Evolutionary conservation across 2,113 vertebrate species (phyloP).

Genomic region (Pardalotus punctatus): DNA sequence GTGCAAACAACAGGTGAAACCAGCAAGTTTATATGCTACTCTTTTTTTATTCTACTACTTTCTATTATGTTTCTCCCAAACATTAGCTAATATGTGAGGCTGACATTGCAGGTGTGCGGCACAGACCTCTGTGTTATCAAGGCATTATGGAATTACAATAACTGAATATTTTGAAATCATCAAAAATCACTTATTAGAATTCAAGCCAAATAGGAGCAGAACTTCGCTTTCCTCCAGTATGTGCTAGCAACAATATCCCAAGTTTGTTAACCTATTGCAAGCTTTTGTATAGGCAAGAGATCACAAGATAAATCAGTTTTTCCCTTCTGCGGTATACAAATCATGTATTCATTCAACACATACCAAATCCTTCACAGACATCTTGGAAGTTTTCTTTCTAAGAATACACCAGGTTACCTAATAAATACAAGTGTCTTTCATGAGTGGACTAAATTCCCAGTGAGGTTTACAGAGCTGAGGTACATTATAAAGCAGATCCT

Average conservation of each 20-base stretch:
- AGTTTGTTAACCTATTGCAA: not conserved
- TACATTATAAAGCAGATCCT: not conserved
- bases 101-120: not conserved
- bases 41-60: not conserved
- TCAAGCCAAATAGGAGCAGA: not conserved
- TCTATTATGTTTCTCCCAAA: not conserved
- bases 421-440: not conserved
- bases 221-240: not conserved
- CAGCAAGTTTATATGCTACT: not conserved
- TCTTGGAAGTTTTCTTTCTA: not conserved
- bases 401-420: not conserved
- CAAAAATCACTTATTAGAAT: not conserved
- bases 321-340: not conserved
- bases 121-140: not conserved
- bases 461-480: not conserved
- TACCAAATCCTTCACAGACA: not conserved
- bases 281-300: not conserved
- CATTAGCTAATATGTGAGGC: fast-evolving
- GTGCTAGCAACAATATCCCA: not conserved
- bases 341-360: not conserved
- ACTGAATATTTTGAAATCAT: not conserved
- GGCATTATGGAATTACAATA: not conserved
- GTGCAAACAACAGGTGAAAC: not conserved
- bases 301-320: not conserved
- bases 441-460: not conserved